Evolutionary conservation across 2,113 vertebrate genomes (phyloP), one percentile per base, ranked within the genome.

Genomic region (Urocolius indicus): DNA sequence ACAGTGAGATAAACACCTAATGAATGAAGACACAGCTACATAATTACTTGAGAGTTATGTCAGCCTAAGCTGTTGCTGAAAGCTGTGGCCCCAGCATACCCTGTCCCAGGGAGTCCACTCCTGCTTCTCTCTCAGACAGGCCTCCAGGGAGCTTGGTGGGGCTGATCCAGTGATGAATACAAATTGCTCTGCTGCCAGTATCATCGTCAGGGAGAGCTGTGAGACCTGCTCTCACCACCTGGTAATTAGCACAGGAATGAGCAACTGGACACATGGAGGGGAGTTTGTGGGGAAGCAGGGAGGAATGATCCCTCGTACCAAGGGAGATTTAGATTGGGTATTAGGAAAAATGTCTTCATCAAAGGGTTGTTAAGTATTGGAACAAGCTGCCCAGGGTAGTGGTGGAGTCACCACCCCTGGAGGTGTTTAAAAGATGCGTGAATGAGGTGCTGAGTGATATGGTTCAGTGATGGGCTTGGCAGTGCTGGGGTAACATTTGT

Each of bases 161-260:
- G 16, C 66, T 1, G 30, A 24, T 20, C 52, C 34, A 29, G 30
- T 1, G 2, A 13, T 2, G 21, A 15, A 11, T 30, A 52, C 0
- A 0, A 3, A 32, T 52, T 3, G 6, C 38, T 24, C 26, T 36
- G 32, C 23, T 34, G 17, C 24, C 2, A 0, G 24, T 16, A 15
- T 10, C 11, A 1, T 36, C 69, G 46, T 9, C n/a, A 20, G 68
- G 32, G 49, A 62, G 29, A 87, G 49, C 55, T 13, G 11, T 9
- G 41, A 32, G 41, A 32, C 46, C 32, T 57, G 32, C 55, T 63
- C 62, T 41, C 5, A 0, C 27, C 34, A 54, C 11, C 2, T 5
- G 38, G 58, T 63, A 34, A 58, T 38, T 52, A 63, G 32, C n/a
- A 32, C 0, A 1, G 30, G n/a, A 65, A 59, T 17, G 38, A 86